These are phyloP conservation scores for Channallabes apus DNA, from an alignment of 2,797 vertebrate species.

Conservation along the genomic window DNA sequence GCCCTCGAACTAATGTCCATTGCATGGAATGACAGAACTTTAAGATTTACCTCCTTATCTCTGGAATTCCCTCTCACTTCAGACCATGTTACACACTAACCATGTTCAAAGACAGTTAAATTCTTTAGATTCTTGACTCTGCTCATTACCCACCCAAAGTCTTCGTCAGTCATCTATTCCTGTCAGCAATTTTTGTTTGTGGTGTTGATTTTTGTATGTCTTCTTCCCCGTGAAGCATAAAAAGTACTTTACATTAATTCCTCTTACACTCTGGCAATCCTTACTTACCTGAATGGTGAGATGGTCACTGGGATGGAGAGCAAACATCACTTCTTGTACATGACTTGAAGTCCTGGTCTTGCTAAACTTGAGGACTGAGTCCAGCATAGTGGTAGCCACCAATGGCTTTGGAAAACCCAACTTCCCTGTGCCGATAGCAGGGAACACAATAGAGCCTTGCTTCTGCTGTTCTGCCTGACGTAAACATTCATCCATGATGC, in stretches of 20 bases:
- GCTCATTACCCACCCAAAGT: neutral
- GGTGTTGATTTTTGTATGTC: neutral
- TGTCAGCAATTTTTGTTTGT: neutral
- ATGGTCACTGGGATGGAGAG: slow-evolving; percentile 74
- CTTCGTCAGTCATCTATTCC: neutral
- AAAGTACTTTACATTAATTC: neutral
- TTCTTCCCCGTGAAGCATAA: neutral
- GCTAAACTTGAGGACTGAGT: slow-evolving; percentile 75
- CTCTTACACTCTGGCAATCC: neutral
- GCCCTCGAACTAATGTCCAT: neutral
- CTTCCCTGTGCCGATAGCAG: slow-evolving; percentile 86
- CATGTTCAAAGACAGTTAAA: too few relatives aligned
- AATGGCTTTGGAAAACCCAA: slow-evolving; percentile 77
- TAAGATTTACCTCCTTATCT: neutral
- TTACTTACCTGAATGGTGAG: slow-evolving; percentile 77
- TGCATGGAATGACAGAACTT: neutral
- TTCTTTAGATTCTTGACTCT: neutral
- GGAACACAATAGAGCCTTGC: slow-evolving; percentile 80
- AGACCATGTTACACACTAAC: neutral
- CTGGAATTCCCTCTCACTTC: neutral
- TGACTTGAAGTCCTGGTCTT: slow-evolving; percentile 59
- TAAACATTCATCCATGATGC: slow-evolving; percentile 75
- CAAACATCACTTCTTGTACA: slow-evolving; percentile 77
- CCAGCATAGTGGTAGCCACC: slow-evolving; percentile 78
- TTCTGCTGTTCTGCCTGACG: slow-evolving; percentile 67